Percentiles rank a stretch among this genome's conserved stretches.
Conservation (phyloP, 2,888 invertebrate species). For the Cataglyphis albicans region DNA sequence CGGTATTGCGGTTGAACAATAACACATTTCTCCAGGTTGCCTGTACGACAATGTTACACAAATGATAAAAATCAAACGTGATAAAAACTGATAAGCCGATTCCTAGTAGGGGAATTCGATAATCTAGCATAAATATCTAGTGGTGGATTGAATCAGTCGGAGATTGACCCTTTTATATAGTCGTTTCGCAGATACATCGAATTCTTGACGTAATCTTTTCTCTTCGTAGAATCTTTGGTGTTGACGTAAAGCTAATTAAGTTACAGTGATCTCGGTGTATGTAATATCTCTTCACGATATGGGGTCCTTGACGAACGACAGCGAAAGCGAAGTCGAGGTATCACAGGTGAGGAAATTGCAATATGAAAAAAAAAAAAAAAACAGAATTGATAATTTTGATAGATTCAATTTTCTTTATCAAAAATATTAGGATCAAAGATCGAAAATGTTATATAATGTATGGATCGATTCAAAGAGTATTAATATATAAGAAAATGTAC, state of each 20-base stretch:
- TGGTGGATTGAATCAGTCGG: background rate
- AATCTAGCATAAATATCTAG: background rate
- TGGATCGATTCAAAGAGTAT: background rate
- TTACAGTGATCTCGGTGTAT: background rate
- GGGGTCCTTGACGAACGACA: background rate
- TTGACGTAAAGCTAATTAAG: background rate
- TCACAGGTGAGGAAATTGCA: conserved; percentile 7
- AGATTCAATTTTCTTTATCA: background rate
- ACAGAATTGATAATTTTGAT: background rate
- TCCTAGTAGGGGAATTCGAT: conserved; percentile 11
- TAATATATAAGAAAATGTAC: background rate
- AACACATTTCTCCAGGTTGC: background rate
- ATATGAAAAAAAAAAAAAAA: background rate
- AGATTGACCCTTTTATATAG: background rate
- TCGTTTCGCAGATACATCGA: background rate
- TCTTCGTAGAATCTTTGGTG: background rate
- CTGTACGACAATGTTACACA: background rate
- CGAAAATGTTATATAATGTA: background rate
- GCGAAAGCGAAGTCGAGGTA: background rate
- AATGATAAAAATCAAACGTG: conserved; percentile 12
- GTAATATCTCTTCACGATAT: background rate
- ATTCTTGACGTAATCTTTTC: background rate
- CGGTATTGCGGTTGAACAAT: background rate
- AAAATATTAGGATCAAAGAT: background rate
- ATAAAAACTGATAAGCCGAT: conserved; percentile 36